Evolutionary conservation across 2,888 invertebrate genomes (phyloP).

Genomic region (Drosophila ochracea): DNA sequence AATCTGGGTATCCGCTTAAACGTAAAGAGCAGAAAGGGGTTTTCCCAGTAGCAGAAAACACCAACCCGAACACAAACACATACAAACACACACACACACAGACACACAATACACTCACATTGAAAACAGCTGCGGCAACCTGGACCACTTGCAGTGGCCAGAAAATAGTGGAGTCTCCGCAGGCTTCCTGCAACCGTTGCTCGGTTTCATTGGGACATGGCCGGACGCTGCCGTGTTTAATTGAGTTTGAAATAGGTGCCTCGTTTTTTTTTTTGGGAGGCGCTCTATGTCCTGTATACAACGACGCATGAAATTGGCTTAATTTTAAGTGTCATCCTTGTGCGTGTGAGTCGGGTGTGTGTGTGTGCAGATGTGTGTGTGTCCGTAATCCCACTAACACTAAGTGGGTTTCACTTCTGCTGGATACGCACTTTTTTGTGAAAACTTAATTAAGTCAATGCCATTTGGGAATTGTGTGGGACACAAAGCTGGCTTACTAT

Average conservation of each 20-base stretch:
- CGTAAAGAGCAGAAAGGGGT: conserved; percentile 31
- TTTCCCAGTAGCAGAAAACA: conserved; percentile 12
- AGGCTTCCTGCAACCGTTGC: conserved; percentile 4
- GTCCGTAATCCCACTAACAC: conserved; percentile 9
- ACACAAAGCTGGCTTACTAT: conserved; percentile 14
- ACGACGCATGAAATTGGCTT: conserved; percentile 75
- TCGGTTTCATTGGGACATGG: conserved; percentile 23
- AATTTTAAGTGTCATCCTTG: conserved; percentile 51
- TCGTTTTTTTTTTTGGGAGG: conserved; percentile 36
- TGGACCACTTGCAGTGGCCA: conserved; percentile 36
- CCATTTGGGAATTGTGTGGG: conserved; percentile 17
- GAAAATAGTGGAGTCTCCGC: background rate
- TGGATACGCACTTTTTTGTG: conserved; percentile 38
- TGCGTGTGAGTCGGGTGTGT: conserved; percentile 7
- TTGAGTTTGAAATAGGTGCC: conserved; percentile 81
- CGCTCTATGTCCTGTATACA: conserved; percentile 28
- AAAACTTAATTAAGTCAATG: conserved; percentile 44
- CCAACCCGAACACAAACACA: background rate
- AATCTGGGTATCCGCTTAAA: conserved; percentile 48
- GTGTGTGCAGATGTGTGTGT: conserved; percentile 2
- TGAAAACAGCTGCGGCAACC: conserved; percentile 55
- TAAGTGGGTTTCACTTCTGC: conserved; percentile 20
- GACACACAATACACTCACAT: conserved; percentile 13
- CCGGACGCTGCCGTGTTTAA: conserved; percentile 66
- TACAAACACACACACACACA: conserved; percentile 9